phyloP scores from a whole-genome alignment of 2,113 vertebrate genomes.

The Poeciliopsis occidentalis region DNA sequence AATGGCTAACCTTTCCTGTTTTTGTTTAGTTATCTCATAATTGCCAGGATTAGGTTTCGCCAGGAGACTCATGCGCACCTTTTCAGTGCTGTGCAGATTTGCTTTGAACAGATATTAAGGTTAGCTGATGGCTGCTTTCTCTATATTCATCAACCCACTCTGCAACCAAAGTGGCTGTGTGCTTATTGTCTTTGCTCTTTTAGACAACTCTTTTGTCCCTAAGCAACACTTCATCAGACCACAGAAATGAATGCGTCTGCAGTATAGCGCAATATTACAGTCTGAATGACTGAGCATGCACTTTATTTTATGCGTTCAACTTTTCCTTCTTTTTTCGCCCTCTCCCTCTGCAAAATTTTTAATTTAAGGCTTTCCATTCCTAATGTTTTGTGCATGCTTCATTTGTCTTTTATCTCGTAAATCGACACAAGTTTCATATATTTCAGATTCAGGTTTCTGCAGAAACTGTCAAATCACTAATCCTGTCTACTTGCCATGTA shows the following conservation, averaged over 20 bases:
- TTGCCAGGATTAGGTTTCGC: neutral
- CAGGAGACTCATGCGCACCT: no score
- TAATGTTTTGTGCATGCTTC: neutral
- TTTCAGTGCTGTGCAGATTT: neutral
- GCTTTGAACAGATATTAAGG: no score
- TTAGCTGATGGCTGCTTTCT: neutral
- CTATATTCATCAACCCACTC: no score
- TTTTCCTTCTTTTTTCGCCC: no score
- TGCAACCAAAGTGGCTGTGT: no score
- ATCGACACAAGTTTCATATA: neutral
- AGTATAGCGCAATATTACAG: neutral
- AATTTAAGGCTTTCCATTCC: no score
- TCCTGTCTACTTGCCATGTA: slow-evolving; percentile 11
- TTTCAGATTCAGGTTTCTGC: neutral
- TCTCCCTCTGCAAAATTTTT: no score
- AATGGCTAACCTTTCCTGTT: neutral
- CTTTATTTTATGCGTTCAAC: no score
- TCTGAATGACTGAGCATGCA: no score
- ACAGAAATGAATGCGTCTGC: neutral
- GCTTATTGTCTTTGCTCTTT: neutral
- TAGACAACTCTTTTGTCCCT: neutral
- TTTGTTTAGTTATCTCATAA: neutral
- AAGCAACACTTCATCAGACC: neutral
- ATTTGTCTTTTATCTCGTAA: neutral
- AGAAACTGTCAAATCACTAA: slow-evolving; percentile 10